phyloP scores from a whole-genome alignment of 2,888 invertebrate species.

The Hirudinaria manillensis region DNA sequence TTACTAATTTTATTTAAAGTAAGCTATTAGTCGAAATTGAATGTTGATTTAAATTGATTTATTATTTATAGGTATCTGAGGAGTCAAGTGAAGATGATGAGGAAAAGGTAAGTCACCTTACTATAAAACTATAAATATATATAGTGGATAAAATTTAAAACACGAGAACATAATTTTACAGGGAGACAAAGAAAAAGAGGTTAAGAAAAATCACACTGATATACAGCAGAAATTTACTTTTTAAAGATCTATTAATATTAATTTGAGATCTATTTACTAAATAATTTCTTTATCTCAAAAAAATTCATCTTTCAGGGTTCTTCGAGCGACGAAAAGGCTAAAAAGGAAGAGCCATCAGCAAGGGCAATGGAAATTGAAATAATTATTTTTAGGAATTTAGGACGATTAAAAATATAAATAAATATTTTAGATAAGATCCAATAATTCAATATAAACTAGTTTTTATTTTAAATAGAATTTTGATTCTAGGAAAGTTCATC shows the following conservation, averaged over 20 bases:
- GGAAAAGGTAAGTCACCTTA: conserved; percentile 15
- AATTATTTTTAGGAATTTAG: too few species aligned
- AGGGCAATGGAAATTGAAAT: too few species aligned
- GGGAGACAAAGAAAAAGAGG: conserved; percentile 16
- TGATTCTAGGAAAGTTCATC: conserved; percentile 5
- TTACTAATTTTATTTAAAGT: too few species aligned
- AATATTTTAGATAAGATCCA: not conserved
- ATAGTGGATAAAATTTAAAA: not conserved
- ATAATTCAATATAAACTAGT: not conserved
- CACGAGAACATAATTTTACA: not conserved
- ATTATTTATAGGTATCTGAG: not conserved
- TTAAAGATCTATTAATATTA: not conserved
- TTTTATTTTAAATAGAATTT: too few species aligned
- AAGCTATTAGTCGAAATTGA: too few species aligned
- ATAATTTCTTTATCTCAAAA: not conserved
- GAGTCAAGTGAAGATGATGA: conserved; percentile 33
- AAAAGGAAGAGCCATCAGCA: not conserved
- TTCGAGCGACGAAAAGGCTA: too few species aligned
- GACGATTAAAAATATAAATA: too few species aligned
- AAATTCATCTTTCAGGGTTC: too few species aligned
- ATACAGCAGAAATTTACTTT: not conserved
- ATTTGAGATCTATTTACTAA: not conserved
- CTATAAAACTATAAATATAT: not conserved
- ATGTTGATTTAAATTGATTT: too few species aligned
- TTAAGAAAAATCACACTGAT: conserved; percentile 3